Evolutionary conservation across 2,113 vertebrate genomes (phyloP).

Genomic region (Mirza zaza): DNA sequence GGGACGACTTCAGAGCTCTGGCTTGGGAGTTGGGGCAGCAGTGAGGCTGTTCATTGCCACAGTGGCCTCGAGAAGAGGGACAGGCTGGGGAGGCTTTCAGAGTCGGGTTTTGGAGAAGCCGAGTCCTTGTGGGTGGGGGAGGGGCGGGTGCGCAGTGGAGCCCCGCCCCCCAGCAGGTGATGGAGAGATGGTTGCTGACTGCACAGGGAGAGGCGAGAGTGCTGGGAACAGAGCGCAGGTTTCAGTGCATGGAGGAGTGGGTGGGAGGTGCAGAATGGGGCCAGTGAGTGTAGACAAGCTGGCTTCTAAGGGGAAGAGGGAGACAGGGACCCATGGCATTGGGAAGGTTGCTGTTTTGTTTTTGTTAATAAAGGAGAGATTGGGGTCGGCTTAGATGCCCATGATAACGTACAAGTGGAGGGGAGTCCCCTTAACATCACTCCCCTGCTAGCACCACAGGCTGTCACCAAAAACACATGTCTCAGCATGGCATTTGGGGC

Average conservation of each 20-base stretch:
- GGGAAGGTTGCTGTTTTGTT: not conserved
- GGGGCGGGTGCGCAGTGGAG: not conserved
- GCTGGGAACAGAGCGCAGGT: not conserved
- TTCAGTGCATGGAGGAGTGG: not conserved
- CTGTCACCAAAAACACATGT: accelerated
- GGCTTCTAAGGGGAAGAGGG: not conserved
- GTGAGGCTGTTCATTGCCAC: no score
- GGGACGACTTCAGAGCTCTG: not conserved
- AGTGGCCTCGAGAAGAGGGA: not conserved
- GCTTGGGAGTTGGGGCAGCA: accelerated
- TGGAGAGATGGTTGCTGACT: accelerated
- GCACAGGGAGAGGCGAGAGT: not conserved
- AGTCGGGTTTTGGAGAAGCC: not conserved
- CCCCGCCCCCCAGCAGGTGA: accelerated
- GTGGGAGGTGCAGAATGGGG: not conserved
- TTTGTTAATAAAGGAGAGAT: not conserved
- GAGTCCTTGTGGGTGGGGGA: not conserved
- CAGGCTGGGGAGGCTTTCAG: not conserved
- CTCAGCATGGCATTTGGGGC: accelerated
- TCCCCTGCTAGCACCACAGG: not conserved
- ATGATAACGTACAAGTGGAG: not conserved
- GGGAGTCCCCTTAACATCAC: no score
- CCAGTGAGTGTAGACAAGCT: not conserved
- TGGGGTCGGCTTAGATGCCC: not conserved
- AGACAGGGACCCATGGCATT: accelerated